Evolutionary conservation across 2,888 invertebrate species (phyloP).

Genomic region (Hydraecia micacea): DNA sequence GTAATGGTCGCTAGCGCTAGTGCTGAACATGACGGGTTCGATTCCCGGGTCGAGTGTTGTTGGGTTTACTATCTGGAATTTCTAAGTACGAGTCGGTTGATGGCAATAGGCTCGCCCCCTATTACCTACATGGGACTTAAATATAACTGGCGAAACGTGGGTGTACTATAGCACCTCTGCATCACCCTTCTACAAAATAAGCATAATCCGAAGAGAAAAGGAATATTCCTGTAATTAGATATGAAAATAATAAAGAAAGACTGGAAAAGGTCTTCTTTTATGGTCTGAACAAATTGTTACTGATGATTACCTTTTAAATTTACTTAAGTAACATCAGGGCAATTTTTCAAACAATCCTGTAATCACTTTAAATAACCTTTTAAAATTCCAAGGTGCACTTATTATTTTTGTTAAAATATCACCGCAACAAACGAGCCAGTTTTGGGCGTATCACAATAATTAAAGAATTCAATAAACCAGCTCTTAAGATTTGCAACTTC

Average conservation of each 20-base stretch:
- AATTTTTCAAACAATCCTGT: slow-evolving; percentile 52
- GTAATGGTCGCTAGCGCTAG: too few species aligned
- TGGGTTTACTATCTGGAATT: too few species aligned
- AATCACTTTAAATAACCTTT: slow-evolving; percentile 65
- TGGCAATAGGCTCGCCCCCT: too few species aligned
- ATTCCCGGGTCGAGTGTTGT: too few species aligned
- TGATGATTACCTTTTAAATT: slow-evolving; percentile 12
- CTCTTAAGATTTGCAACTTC: slow-evolving; percentile 65
- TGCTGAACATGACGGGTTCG: too few species aligned
- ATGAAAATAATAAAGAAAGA: neutral
- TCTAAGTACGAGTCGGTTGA: too few species aligned
- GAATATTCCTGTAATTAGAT: neutral
- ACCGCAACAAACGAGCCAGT: slow-evolving; percentile 67
- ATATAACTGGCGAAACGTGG: too few species aligned
- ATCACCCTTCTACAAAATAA: neutral
- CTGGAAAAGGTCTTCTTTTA: neutral
- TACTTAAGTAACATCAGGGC: slow-evolving; percentile 20
- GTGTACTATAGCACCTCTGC: neutral
- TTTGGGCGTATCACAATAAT: slow-evolving; percentile 74
- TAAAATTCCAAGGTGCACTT: slow-evolving; percentile 61
- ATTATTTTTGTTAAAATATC: slow-evolving; percentile 70
- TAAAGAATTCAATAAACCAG: slow-evolving; percentile 77
- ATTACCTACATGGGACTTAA: too few species aligned
- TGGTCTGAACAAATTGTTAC: slow-evolving; percentile 19
- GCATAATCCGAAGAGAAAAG: neutral